A percentile compares a stretch with the other conserved stretches of the same genome.
phyloP scores from a whole-genome alignment of 2,113 vertebrate species.

The chimpanzee (Pan troglodytes) region NHGRI_mPanTro3-v2.1_pri NC_072407.2:122006001-122006500 shows the following conservation, averaged over 20 bases:
- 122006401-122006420: conserved; percentile 12
- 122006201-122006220: rapidly evolving
- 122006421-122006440: conserved; percentile 52
- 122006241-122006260: neutral
- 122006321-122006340: neutral
- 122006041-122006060: neutral
- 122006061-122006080: neutral
- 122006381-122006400: neutral
- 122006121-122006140: neutral
- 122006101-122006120: neutral
- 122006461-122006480: neutral
- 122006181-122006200: neutral
- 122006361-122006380: neutral
- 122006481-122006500: rapidly evolving
- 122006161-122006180: neutral
- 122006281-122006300: neutral
- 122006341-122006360: neutral
- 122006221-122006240: neutral
- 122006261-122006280: neutral
- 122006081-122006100: neutral
- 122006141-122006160: neutral
- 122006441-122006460: neutral
- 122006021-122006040: neutral
- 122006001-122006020: neutral
- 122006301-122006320: neutral